phyloP scores from a whole-genome alignment of 2,888 invertebrate species.

The Macaria notata region DNA sequence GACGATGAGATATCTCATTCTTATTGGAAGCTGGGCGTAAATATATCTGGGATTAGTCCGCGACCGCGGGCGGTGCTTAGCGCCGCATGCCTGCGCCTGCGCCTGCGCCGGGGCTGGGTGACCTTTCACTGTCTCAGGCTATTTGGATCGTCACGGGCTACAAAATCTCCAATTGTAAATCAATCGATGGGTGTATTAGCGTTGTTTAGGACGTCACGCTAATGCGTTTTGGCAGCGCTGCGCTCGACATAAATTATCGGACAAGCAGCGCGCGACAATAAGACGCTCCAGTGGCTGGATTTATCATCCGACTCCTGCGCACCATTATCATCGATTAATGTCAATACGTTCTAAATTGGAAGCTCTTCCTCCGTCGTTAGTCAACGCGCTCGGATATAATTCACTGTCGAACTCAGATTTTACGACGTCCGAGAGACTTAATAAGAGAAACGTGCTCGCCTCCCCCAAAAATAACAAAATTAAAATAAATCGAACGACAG shows the following conservation, averaged over 20 bases:
- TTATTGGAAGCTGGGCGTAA: constrained; percentile 17
- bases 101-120: constrained; percentile 19
- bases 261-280: constrained; percentile 41
- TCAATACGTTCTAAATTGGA: constrained; percentile 58
- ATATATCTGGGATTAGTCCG: constrained; percentile 17
- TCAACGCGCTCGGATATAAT: constrained; percentile 67
- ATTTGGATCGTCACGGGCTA: constrained; percentile 34
- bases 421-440: constrained; percentile 64
- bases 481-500: constrained; percentile 82
- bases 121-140: constrained; percentile 29
- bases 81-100: constrained; percentile 8
- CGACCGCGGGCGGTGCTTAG: constrained; percentile 15
- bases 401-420: constrained; percentile 70
- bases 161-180: constrained; percentile 39
- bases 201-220: constrained; percentile 37
- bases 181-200: constrained; percentile 41
- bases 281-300: constrained; percentile 43
- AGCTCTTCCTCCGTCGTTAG: constrained; percentile 55
- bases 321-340: constrained; percentile 58
- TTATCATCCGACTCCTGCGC: constrained; percentile 40
- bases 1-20: constrained; percentile 14
- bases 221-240: constrained; percentile 46
- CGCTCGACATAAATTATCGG: constrained; percentile 41
- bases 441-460: constrained; percentile 63
- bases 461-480: constrained; percentile 79